A percentile compares a stretch with the other conserved stretches of the same genome.
These are phyloP conservation scores for Electrophaes corylata DNA, from an alignment of 2,888 invertebrate genomes.

Conservation along the genomic window DNA sequence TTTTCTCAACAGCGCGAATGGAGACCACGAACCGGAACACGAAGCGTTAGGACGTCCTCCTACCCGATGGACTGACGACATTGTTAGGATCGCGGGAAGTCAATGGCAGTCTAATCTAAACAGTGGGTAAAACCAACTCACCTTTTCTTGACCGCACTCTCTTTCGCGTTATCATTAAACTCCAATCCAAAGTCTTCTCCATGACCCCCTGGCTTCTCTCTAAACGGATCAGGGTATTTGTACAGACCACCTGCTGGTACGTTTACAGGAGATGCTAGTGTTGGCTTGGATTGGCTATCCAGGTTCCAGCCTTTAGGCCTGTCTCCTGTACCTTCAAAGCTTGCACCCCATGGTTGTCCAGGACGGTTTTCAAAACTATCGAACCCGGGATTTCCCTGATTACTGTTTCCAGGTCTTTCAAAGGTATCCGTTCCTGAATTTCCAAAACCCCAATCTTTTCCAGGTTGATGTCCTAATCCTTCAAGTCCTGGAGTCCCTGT, in stretches of 20 bases:
- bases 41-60: no score
- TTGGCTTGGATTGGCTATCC: slow-evolving; percentile 56
- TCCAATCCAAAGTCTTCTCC: slow-evolving; percentile 56
- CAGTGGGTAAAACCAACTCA: slow-evolving; percentile 36
- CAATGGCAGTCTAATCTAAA: no score
- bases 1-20: no score
- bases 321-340: slow-evolving; percentile 11
- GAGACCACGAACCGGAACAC: no score
- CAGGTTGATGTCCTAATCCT: slow-evolving; percentile 7
- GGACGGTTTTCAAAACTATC: slow-evolving; percentile 5
- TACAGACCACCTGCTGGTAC: slow-evolving; percentile 72
- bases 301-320: slow-evolving; percentile 16
- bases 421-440: slow-evolving; percentile 5
- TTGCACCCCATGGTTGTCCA: slow-evolving; percentile 1
- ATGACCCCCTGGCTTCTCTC: slow-evolving; percentile 52
- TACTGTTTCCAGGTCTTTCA: slow-evolving; percentile 21
- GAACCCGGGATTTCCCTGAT: slow-evolving; percentile 1
- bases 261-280: slow-evolving; percentile 57
- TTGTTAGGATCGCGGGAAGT: no score
- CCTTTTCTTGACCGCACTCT: slow-evolving; percentile 58
- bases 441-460: slow-evolving; percentile 11
- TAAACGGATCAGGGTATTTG: slow-evolving; percentile 60
- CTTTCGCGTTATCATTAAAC: slow-evolving; percentile 52
- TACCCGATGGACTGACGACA: no score
- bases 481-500: slow-evolving; percentile 21